Evolutionary conservation across 2,888 invertebrate species (phyloP), one percentile per base, ranked within the genome.

Genomic region (Acrocyrtus sp.): DNA sequence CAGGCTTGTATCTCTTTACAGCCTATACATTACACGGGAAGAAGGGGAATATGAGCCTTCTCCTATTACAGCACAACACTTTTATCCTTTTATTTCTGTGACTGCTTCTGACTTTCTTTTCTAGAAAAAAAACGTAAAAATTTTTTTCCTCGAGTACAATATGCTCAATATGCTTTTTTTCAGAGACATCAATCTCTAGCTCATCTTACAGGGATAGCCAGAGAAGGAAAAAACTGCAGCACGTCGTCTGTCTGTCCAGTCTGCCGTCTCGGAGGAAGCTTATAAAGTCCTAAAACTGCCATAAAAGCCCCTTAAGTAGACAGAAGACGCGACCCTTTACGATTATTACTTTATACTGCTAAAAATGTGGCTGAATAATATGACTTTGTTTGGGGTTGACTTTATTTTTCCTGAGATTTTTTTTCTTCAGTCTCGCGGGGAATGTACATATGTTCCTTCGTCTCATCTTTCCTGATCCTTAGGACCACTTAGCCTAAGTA

Each of bases 61-160:
- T 70, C 62, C 56, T 62, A 41, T 70, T 70, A 62, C 69, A 70
- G 62, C 69, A 70, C 62, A 70, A 70, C 69, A 69, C 67, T 57
- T 54, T 70, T 69, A 62, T 70, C 60, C 47, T 62, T 53, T 48
- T 58, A 58, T 54, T 57, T 60, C 62, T 62, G 62, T 70, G 22
- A 21, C 24, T 15, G 3, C 2, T 45, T 39, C n/a, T 26, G 34
- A 29, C 41, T 50, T 50, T 17, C 39, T 8, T 22, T n/a, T n/a
- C n/a, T n/a, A n/a, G n/a, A n/a, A n/a, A n/a, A n/a, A n/a, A n/a
- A n/a, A n/a, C n/a, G n/a, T n/a, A n/a, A n/a, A n/a, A n/a, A n/a
- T n/a, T n/a, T n/a, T 43, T 62, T 43, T 62, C 26, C 17, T 47
- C 62, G 50, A n/a, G 69, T 56, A 62, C 69, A 70, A 56, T 70